phyloP scores from a whole-genome alignment of 2,113 vertebrate genomes.

The Girardinichthys multiradiatus region DNA sequence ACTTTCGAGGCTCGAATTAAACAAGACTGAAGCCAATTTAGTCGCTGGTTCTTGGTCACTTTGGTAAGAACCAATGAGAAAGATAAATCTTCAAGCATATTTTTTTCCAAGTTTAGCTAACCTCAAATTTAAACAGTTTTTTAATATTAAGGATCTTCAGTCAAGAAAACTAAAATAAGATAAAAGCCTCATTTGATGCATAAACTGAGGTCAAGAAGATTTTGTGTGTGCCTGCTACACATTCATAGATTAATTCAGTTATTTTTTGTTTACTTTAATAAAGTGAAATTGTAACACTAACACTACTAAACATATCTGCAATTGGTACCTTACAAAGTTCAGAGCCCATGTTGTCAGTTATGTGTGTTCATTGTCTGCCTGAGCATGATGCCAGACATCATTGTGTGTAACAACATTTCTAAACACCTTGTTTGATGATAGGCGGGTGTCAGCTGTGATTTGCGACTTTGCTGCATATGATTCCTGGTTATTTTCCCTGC shows the following conservation, averaged over 20 bases:
- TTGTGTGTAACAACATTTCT: slow-evolving; percentile 21
- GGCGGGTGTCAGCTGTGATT: slow-evolving; percentile 17
- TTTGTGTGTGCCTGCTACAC: no score
- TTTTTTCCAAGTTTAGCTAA: no score
- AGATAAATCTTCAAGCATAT: not conserved
- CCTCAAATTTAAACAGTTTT: no score
- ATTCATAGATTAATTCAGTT: no score
- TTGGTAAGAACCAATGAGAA: not conserved
- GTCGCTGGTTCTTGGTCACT: not conserved
- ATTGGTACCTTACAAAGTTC: not conserved
- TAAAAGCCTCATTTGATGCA: no score
- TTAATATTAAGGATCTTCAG: no score
- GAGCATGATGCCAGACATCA: slow-evolving; percentile 7
- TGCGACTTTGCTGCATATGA: slow-evolving; percentile 27
- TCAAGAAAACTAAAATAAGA: no score
- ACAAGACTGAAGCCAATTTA: no score
- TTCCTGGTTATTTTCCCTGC: slow-evolving; percentile 29
- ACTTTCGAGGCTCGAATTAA: no score
- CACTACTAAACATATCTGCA: not conserved
- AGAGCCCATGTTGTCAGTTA: not conserved
- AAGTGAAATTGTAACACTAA: not conserved
- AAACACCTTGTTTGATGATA: slow-evolving; percentile 27
- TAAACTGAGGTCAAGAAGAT: no score
- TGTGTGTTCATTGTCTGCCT: not conserved
- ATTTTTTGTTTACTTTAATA: not conserved